These are phyloP conservation scores for Mobula hypostoma DNA, from an alignment of 2,113 vertebrate genomes.

Conservation along the genomic window DNA sequence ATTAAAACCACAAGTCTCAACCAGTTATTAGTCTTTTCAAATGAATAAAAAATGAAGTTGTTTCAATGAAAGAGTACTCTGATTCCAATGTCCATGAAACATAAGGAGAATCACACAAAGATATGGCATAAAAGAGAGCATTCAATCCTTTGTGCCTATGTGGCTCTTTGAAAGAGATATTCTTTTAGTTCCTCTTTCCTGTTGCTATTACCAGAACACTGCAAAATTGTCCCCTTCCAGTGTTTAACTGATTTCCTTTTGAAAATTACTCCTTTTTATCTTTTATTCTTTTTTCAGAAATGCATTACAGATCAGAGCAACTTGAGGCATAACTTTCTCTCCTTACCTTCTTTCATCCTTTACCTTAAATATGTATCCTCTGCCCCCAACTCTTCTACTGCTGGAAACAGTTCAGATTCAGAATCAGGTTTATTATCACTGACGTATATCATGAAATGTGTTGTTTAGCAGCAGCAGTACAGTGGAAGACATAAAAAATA, in stretches of 20 bases:
- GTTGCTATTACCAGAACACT: background rate
- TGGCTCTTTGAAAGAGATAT: background rate
- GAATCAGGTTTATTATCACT: no score
- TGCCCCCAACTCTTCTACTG: no score
- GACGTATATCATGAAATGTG: no score
- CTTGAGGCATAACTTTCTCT: no score
- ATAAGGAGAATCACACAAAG: background rate
- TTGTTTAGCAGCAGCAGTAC: no score
- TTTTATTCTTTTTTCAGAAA: background rate
- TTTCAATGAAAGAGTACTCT: background rate
- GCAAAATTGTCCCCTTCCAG: background rate
- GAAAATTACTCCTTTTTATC: background rate
- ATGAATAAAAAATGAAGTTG: background rate
- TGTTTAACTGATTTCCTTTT: background rate
- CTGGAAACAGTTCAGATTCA: no score
- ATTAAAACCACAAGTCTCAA: background rate
- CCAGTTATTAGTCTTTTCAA: background rate
- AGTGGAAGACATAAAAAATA: no score
- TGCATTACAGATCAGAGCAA: background rate
- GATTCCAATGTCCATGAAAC: background rate
- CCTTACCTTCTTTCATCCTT: no score
- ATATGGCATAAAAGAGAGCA: background rate
- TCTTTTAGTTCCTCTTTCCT: background rate
- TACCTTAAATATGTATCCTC: no score
- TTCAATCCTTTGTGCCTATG: background rate